phyloP scores from a whole-genome alignment of 2,797 vertebrate species.

The Paramormyrops hopkinsi region DNA sequence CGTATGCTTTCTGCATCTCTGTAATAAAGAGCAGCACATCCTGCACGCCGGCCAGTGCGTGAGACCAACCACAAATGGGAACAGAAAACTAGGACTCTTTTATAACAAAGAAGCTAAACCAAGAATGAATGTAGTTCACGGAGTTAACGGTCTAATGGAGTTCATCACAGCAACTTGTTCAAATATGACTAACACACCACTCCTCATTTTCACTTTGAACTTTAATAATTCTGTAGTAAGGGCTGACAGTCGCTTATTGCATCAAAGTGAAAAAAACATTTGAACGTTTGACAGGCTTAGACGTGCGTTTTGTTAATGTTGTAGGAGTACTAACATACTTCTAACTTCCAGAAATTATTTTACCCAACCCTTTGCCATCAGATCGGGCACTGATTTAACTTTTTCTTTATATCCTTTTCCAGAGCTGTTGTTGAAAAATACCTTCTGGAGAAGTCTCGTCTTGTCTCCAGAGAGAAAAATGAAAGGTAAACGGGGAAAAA shows the following conservation, averaged over 20 bases:
- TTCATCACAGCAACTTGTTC: background rate
- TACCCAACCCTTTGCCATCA: background rate
- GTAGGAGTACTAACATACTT: background rate
- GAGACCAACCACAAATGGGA: background rate
- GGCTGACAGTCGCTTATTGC: background rate
- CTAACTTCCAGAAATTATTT: background rate
- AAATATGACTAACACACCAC: background rate
- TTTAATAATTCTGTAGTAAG: background rate
- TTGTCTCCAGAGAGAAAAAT: conserved; percentile 93
- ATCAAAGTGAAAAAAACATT: background rate
- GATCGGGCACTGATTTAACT: conserved; percentile 28
- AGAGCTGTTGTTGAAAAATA: conserved; percentile 98
- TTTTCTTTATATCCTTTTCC: conserved; percentile 18
- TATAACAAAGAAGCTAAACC: background rate
- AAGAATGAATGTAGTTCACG: background rate
- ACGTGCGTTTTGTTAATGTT: background rate
- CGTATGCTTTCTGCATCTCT: background rate
- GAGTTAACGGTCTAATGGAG: background rate
- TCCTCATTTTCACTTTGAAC: background rate
- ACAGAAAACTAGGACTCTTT: background rate
- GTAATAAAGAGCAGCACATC: background rate
- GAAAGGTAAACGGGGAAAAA: conserved; percentile 73
- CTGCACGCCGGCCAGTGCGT: background rate
- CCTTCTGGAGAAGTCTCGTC: conserved; percentile 93
- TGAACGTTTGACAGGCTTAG: background rate